These are phyloP conservation scores for Rhagoletis pomonella DNA, from an alignment of 1,140 invertebrate genomes.

Conservation along the genomic window DNA sequence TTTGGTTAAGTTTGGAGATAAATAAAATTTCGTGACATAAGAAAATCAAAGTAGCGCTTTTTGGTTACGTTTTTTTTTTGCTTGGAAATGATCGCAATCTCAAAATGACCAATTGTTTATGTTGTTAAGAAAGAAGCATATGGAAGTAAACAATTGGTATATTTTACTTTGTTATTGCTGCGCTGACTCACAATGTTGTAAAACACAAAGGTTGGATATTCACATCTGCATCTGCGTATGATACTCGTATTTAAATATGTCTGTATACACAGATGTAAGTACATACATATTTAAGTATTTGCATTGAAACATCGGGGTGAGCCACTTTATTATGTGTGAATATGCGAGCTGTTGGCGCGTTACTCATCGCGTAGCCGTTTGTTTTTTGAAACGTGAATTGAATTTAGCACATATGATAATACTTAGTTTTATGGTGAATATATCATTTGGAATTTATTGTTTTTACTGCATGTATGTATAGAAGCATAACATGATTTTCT, in stretches of 20 bases:
- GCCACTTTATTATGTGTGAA: constrained; percentile 42
- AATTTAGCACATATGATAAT: background rate
- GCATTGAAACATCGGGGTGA: constrained; percentile 39
- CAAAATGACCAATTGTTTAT: background rate
- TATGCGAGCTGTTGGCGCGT: background rate
- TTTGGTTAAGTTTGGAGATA: constrained; percentile 18
- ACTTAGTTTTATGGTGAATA: too few relatives aligned
- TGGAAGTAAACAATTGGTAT: background rate
- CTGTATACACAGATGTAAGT: too few relatives aligned
- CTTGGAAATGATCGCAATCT: background rate
- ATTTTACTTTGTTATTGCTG: background rate
- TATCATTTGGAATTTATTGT: too few relatives aligned
- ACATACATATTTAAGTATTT: background rate
- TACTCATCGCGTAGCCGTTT: constrained; percentile 11
- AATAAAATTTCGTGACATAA: background rate
- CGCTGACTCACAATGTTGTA: constrained; percentile 15
- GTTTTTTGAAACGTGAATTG: constrained; percentile 29
- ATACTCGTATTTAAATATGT: too few relatives aligned
- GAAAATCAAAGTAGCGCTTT: too few relatives aligned
- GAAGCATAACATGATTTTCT: too few relatives aligned
- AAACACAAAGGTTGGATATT: constrained; percentile 37
- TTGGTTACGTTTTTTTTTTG: background rate
- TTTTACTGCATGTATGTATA: too few relatives aligned
- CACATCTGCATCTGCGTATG: background rate
- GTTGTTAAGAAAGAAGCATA: constrained; percentile 1